Evolutionary conservation across 92 coral and sea anemone species (phyloP), one percentile per base, ranked within the genome.

Genomic region (Zoanthus sociatus): DNA sequence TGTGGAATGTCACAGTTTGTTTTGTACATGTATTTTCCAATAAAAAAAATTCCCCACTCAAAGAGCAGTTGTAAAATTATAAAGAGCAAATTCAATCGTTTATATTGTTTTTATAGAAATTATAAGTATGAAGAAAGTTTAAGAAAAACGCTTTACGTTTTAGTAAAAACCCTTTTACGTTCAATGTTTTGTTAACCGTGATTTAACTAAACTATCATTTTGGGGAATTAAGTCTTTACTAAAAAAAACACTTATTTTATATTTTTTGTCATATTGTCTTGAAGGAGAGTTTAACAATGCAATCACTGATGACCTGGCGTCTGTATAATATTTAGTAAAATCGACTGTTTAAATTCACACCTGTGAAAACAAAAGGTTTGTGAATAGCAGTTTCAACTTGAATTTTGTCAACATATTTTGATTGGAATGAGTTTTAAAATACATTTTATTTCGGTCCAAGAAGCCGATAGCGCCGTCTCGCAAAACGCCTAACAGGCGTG

Each of bases 1-100:
- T 58, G 18, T 78, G 71, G 83, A 78, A 78, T 78, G 83, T 60
- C 71, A 10, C 71, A 10, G 17, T 78, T 78, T 60, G 71, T 58
- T 58, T 78, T 3, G 55, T 50, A 37, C 53, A 7, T 56, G 26
- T 31, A 16, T 16, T 64, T 8, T 7, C 33, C 16, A 21, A 78
- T 16, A 56, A 58, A 78, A 26, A 26, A 60, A 33, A 15, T 60
- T 13, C 21, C 37, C 30, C 31, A 32, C 9, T 78, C 42, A 17
- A 33, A 33, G 30, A 58, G 20, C 14, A 33, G 83, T 78, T 42
- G 71, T 16, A 11, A 78, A 78, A 48, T 15, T 26, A 17, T n/a
- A 2, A 73, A 26, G 15, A 37, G 15, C 30, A n/a, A 17, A 7
- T 20, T 16, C 17, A 11, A 1, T 37, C 1, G 30, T 56, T 30